These are phyloP conservation scores for Drosophila mimetica DNA, from an alignment of 2,888 invertebrate species.

Conservation along the genomic window DNA sequence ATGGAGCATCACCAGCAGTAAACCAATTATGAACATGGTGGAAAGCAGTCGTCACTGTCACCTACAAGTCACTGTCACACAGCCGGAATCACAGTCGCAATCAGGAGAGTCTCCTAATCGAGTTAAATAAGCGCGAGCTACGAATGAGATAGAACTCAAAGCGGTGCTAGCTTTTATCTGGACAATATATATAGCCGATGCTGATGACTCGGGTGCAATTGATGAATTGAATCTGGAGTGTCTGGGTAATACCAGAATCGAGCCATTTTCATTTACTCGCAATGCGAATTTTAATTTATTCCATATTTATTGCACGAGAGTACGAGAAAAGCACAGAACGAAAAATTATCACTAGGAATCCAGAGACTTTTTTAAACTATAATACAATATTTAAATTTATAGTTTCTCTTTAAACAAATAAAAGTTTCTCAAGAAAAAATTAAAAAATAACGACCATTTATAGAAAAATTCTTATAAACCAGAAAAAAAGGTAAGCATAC, in stretches of 20 bases:
- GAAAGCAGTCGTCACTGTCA: slow-evolving; percentile 33
- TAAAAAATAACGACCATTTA: no score
- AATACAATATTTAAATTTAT: no score
- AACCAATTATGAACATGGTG: slow-evolving; percentile 57
- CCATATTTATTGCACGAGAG: slow-evolving; percentile 23
- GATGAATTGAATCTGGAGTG: slow-evolving; percentile 31
- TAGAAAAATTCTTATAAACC: no score
- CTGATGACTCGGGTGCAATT: slow-evolving; percentile 20
- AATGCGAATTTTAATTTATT: slow-evolving; percentile 14
- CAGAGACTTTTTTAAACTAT: no score
- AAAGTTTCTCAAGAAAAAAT: no score
- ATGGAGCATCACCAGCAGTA: slow-evolving; percentile 31
- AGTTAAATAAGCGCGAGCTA: slow-evolving; percentile 38
- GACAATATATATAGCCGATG: slow-evolving; percentile 24
- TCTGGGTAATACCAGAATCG: slow-evolving; percentile 46
- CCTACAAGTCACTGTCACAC: slow-evolving; percentile 17
- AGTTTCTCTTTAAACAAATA: no score
- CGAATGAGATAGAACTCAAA: slow-evolving; percentile 58
- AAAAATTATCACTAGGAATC: background rate
- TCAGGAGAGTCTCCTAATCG: slow-evolving; percentile 36
- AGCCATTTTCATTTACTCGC: slow-evolving; percentile 29
- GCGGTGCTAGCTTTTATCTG: slow-evolving; percentile 58
- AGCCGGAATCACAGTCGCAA: slow-evolving; percentile 36
- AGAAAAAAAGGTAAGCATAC: no score
- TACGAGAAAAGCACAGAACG: background rate